phyloP scores from a whole-genome alignment of 1,140 invertebrate genomes.

The Notospermus geniculatus region DNA sequence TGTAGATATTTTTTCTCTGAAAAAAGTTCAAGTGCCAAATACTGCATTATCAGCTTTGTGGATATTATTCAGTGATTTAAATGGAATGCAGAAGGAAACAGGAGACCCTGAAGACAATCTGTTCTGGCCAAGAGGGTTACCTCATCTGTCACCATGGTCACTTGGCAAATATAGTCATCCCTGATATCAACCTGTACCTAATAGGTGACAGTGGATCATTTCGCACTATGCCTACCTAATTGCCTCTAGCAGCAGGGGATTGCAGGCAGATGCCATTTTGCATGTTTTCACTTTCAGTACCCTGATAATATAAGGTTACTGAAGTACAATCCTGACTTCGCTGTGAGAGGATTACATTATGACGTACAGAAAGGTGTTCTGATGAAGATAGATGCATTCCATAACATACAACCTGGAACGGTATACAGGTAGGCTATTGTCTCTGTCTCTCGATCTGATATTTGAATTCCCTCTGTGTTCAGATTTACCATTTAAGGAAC shows the following conservation, averaged over 20 bases:
- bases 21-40: too few relatives aligned
- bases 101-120: too few relatives aligned
- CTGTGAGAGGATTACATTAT: constrained; percentile 91
- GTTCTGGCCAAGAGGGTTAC: too few relatives aligned
- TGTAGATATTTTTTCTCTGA: too few relatives aligned
- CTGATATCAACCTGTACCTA: too few relatives aligned
- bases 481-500: neutral
- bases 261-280: neutral
- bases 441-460: neutral
- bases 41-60: too few relatives aligned
- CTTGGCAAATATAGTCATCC: neutral
- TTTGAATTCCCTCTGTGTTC: too few relatives aligned
- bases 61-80: too few relatives aligned
- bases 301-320: constrained; percentile 72
- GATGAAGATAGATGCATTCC: constrained; percentile 92
- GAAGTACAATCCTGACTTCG: constrained; percentile 85
- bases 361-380: constrained; percentile 94
- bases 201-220: too few relatives aligned
- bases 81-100: too few relatives aligned
- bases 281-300: constrained; percentile 68
- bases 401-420: constrained; percentile 92
- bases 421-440: constrained; percentile 70
- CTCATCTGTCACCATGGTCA: neutral
- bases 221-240: too few relatives aligned
- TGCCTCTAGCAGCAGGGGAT: too few relatives aligned